These are phyloP conservation scores for Meleagris gallopavo DNA, from an alignment of 2,113 vertebrate genomes.

Conservation along the genomic window DNA sequence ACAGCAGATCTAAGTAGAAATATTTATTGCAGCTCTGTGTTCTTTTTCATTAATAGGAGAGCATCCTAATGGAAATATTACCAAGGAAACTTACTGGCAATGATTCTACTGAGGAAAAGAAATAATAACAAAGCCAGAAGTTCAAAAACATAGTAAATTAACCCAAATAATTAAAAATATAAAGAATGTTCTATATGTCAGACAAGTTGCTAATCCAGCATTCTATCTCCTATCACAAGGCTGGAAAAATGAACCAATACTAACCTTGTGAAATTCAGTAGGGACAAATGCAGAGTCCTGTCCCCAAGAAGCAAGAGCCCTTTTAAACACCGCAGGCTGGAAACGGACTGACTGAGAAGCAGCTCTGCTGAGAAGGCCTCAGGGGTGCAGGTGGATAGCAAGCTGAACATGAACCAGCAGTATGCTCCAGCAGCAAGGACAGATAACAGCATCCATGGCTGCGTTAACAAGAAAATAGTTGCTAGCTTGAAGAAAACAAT, in stretches of 20 bases:
- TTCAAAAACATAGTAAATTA: not conserved
- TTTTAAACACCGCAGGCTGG: not conserved
- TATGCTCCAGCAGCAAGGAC: not conserved
- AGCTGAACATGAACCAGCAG: not conserved
- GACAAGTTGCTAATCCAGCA: not conserved
- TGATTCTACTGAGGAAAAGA: not conserved
- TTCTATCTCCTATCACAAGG: not conserved
- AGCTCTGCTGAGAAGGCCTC: not conserved
- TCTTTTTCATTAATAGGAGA: not conserved
- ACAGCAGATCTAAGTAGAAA: not conserved
- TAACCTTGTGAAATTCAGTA: not conserved
- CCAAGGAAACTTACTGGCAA: not conserved
- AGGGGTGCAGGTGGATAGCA: not conserved
- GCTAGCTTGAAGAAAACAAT: not conserved
- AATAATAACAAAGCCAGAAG: not conserved
- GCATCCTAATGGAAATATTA: not conserved
- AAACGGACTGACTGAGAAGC: not conserved
- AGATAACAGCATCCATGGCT: not conserved
- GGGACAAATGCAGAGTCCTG: not conserved
- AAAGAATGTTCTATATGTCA: not conserved
- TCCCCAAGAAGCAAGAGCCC: not conserved
- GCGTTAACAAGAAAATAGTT: not conserved
- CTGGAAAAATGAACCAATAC: not conserved
- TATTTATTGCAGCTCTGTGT: not conserved
- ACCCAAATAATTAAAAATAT: not conserved